phyloP scores from a whole-genome alignment of 2,888 invertebrate species.

The Amitus sp. region DNA sequence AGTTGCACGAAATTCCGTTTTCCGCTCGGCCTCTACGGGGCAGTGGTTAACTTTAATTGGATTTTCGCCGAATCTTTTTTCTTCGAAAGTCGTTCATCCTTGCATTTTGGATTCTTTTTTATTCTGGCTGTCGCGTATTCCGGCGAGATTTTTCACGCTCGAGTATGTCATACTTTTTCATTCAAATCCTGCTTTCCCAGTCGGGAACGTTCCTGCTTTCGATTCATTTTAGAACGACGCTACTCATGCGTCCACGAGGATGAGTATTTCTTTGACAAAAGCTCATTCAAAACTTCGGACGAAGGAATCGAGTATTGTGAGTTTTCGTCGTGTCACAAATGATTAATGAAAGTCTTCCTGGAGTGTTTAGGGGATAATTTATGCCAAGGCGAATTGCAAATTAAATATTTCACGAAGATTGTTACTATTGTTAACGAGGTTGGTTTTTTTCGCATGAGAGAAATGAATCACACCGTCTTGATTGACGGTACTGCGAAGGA shows the following conservation, averaged over 20 bases:
- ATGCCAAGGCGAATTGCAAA: neutral
- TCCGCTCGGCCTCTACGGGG: conserved; percentile 42
- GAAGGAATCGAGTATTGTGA: conserved; percentile 6
- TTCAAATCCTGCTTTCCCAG: no score
- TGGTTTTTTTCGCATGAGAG: neutral
- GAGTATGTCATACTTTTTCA: neutral
- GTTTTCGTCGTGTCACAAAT: conserved; percentile 28
- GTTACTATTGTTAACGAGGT: conserved; percentile 1
- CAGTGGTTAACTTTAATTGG: conserved; percentile 65
- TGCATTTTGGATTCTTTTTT: conserved; percentile 26
- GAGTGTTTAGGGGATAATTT: conserved; percentile 7
- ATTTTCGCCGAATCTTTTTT: conserved; percentile 62
- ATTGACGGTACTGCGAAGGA: neutral
- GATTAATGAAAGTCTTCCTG: conserved; percentile 37
- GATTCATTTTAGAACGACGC: no score
- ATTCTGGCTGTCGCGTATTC: neutral
- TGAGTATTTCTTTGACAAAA: neutral
- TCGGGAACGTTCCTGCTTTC: no score
- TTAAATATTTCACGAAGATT: conserved; percentile 1
- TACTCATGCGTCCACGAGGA: neutral
- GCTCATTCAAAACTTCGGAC: neutral
- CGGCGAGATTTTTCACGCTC: neutral
- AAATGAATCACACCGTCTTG: neutral
- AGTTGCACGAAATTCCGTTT: conserved; percentile 14
- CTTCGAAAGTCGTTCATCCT: conserved; percentile 35